Conservation (phyloP, 1,140 invertebrate genomes). For the Wasmannia auropunctata region DNA sequence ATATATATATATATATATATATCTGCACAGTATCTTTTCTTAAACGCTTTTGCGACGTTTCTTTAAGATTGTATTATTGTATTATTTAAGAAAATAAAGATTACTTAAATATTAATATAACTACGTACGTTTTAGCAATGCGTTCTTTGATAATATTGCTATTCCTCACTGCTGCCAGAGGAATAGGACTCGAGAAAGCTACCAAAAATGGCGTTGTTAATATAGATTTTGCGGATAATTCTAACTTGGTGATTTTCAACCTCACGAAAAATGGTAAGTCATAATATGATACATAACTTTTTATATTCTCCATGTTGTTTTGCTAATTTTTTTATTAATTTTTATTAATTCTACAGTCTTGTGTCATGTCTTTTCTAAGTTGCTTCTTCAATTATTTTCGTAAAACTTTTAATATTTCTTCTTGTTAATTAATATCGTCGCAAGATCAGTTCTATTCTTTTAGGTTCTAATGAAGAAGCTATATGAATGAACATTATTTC, state of each 20-base stretch:
- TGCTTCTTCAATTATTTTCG: not conserved
- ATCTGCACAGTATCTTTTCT: not conserved
- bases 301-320: not conserved
- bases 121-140: not conserved
- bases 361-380: not conserved
- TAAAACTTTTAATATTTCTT: not conserved
- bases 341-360: no score
- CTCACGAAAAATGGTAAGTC: constrained; percentile 17
- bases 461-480: not conserved
- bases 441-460: not conserved
- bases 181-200: no score
- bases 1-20: not conserved
- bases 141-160: constrained; percentile 5
- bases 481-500: not conserved
- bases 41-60: not conserved
- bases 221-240: not conserved
- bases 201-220: constrained; percentile 12
- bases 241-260: not conserved
- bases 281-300: not conserved
- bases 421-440: not conserved
- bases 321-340: not conserved
- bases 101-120: not conserved
- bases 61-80: not conserved
- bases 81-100: not conserved
- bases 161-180: not conserved